Evolutionary conservation across 2,888 invertebrate species (phyloP).

Genomic region (Pterostichus niger): DNA sequence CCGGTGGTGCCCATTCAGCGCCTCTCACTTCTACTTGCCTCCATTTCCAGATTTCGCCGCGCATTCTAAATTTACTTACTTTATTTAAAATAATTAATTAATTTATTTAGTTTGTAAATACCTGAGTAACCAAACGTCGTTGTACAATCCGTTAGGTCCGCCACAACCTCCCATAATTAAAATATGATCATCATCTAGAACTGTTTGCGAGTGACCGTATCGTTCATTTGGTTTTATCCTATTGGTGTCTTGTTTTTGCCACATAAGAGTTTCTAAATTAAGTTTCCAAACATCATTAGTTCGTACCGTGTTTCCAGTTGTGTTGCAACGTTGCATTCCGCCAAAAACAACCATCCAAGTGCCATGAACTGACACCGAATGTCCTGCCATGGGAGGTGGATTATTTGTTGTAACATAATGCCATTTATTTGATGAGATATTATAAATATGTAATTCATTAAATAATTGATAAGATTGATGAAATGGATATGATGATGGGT

Average conservation of each 20-base stretch:
- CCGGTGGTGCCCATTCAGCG: slow-evolving; percentile 89
- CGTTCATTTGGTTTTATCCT: slow-evolving; percentile 76
- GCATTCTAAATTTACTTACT: slow-evolving; percentile 16
- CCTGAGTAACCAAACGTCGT: slow-evolving; percentile 93
- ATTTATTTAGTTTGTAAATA: not conserved
- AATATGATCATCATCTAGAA: slow-evolving; percentile 87
- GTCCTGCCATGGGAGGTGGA: slow-evolving; percentile 92
- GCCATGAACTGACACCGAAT: slow-evolving; percentile 92
- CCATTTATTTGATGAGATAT: slow-evolving; percentile 91
- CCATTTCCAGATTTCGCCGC: slow-evolving; percentile 84
- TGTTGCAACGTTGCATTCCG: slow-evolving; percentile 74
- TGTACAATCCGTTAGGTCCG: slow-evolving; percentile 91
- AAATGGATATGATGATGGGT: slow-evolving; percentile 91
- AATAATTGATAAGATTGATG: slow-evolving; percentile 93
- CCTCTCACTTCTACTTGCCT: slow-evolving; percentile 87
- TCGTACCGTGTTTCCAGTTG: slow-evolving; percentile 75
- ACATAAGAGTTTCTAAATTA: slow-evolving; percentile 86
- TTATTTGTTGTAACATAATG: slow-evolving; percentile 81
- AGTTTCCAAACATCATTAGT: slow-evolving; percentile 95
- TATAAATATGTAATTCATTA: slow-evolving; percentile 94
- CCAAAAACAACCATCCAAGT: slow-evolving; percentile 90
- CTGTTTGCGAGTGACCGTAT: slow-evolving; percentile 96
- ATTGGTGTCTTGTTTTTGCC: slow-evolving; percentile 87
- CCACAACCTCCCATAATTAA: slow-evolving; percentile 93
- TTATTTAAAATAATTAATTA: not conserved